phyloP scores from a whole-genome alignment of 2,888 invertebrate genomes.

The Sympetrum striolatum region DNA sequence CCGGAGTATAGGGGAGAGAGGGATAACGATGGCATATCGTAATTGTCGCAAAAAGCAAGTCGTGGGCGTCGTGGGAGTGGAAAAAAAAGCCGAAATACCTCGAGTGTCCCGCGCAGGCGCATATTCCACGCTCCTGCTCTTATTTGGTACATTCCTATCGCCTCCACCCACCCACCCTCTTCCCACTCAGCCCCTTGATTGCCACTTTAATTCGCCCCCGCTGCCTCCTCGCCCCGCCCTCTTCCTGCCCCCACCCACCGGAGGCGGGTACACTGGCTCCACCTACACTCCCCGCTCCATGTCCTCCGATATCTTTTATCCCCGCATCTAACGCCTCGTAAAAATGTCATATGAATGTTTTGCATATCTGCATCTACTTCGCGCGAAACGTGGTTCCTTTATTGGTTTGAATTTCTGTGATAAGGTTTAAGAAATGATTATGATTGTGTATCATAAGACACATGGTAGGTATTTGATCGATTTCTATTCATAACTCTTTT shows the following conservation, averaged over 20 bases:
- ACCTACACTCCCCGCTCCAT: constrained; percentile 1
- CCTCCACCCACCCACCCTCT: background rate
- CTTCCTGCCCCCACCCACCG: background rate
- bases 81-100: background rate
- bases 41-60: background rate
- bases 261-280: background rate
- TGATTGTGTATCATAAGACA: no score
- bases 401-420: no score
- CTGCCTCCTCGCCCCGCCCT: background rate
- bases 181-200: background rate
- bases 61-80: background rate
- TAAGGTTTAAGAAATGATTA: no score
- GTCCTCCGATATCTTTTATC: background rate
- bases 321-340: background rate
- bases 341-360: no score
- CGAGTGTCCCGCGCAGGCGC: constrained; percentile 31
- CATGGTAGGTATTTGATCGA: no score
- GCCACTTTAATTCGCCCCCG: background rate
- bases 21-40: background rate
- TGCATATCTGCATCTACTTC: no score
- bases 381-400: no score
- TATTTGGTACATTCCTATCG: constrained; percentile 38
- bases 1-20: no score
- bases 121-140: background rate
- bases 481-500: no score